Evolutionary conservation across 2,113 vertebrate genomes (phyloP), one percentile per base, ranked within the genome.

Genomic region (Heloderma charlesbogerti): DNA sequence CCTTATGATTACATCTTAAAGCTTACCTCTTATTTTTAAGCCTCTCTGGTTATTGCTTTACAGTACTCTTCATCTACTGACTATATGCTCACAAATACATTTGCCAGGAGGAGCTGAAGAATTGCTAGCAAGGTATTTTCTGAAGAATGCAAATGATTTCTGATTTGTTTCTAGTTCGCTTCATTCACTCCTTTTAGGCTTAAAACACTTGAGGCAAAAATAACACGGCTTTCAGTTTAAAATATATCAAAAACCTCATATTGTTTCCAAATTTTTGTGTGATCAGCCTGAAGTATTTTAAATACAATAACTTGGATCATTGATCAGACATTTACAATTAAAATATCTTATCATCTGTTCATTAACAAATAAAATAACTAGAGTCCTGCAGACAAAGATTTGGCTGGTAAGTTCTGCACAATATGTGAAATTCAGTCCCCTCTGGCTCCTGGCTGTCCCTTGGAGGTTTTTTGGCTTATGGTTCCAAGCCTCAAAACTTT

Each of bases 31-130:
- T 72, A 86, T 72, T 54, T 63, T 54, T 37, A 86, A 86, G 69
- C 45, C 34, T 74, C 18, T 67, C 45, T 86, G 37, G 67, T 86
- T 86, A 86, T 86, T 86, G 67, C 84, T 86, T 86, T 72, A 54
- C 51, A 86, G 48, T 37, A 27, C 72, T 74, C 18, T 54, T 71
- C 31, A 86, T 74, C 84, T 37, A 74, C 84, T 83, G n/a, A 37
- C 18, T 54, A 13, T 54, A 86, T 43, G 3, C 67, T 48, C 51
- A 72, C 67, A 86, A 86, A 86, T 54, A 31, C 48, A 86, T 72
- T 86, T 86, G 60, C 86, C 51, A 75, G n/a, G 48, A 40, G 71
- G 48, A 40, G 71, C 71, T 60, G 25, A 87, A 74, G 51, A 48
- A 86, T 60, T 57, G 51, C n/a, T 54, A 75, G 22, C 48, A 75